Evolutionary conservation across 2,113 vertebrate genomes (phyloP).

Genomic region (Zingel zingel): DNA sequence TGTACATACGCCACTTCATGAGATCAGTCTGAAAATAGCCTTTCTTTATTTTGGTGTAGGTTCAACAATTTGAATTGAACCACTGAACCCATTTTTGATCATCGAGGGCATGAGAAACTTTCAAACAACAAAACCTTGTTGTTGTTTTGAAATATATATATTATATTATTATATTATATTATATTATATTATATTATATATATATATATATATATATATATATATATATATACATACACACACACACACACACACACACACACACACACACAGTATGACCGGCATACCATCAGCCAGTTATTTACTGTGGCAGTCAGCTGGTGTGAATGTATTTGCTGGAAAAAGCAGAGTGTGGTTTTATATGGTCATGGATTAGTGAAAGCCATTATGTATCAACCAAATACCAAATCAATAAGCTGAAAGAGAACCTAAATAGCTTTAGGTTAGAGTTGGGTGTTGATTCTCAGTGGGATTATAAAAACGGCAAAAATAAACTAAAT

Average conservation of each 20-base stretch:
- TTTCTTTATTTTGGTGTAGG: neutral
- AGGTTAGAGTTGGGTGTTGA: neutral
- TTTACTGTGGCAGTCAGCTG: neutral
- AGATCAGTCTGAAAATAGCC: neutral
- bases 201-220: too few relatives aligned
- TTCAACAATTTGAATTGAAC: neutral
- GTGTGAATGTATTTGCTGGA: constrained; percentile 1
- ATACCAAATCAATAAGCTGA: neutral
- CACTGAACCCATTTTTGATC: neutral
- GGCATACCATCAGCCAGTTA: neutral
- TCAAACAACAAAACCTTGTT: neutral
- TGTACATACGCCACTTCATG: too few relatives aligned
- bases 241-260: too few relatives aligned
- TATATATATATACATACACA: too few relatives aligned
- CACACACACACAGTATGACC: too few relatives aligned
- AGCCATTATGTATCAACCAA: neutral
- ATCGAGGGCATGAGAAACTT: neutral
- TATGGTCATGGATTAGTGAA: neutral
- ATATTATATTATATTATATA: too few relatives aligned
- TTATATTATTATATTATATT: too few relatives aligned
- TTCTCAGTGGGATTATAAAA: constrained; percentile 1
- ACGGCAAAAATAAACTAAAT: neutral
- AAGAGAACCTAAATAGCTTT: neutral
- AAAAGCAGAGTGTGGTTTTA: neutral
- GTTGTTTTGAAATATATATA: too few relatives aligned